Percentiles rank a stretch among this genome's conserved stretches.
These are phyloP conservation scores for Staurois parvus DNA, from an alignment of 2,797 vertebrate genomes.

Conservation along the genomic window DNA sequence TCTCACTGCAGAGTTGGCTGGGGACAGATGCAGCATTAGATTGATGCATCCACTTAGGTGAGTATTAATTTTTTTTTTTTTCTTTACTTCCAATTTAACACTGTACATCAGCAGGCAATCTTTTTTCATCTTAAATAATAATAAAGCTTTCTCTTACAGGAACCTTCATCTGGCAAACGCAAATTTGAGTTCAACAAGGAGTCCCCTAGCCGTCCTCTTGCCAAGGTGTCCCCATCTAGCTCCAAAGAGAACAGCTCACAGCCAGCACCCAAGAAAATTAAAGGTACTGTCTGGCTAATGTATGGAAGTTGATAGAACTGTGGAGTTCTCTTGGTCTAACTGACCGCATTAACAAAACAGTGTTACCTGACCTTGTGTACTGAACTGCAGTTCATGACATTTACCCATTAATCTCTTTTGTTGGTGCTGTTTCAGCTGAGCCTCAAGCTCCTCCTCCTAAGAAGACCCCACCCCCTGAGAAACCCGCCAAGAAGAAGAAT, in stretches of 20 bases:
- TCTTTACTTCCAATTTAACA: too few species aligned
- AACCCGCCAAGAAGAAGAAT: conserved; percentile 50
- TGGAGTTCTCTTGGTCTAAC: too few species aligned
- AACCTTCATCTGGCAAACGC: conserved; percentile 79
- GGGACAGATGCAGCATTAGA: too few species aligned
- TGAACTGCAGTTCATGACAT: not conserved
- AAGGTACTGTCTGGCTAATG: conserved; percentile 69
- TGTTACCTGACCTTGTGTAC: not conserved
- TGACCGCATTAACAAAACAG: not conserved
- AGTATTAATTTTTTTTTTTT: too few species aligned
- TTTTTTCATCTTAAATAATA: too few species aligned
- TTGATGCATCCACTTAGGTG: too few species aligned
- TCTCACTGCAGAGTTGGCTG: too few species aligned
- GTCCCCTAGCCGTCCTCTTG: conserved; percentile 68
- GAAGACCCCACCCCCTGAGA: conserved; percentile 38
- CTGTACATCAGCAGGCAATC: too few species aligned
- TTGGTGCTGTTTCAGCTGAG: conserved; percentile 47
- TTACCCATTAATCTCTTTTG: not conserved
- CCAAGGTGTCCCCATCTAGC: conserved; percentile 69
- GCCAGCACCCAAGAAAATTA: conserved; percentile 69
- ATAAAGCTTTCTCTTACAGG: conserved; percentile 54
- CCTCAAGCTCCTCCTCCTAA: conserved; percentile 1
- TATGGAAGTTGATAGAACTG: too few species aligned
- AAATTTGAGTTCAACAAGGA: conserved; percentile 89
- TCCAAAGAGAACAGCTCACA: conserved; percentile 55